Evolutionary conservation across 2,113 vertebrate species (phyloP).

Genomic region (Plotosus lineatus): DNA sequence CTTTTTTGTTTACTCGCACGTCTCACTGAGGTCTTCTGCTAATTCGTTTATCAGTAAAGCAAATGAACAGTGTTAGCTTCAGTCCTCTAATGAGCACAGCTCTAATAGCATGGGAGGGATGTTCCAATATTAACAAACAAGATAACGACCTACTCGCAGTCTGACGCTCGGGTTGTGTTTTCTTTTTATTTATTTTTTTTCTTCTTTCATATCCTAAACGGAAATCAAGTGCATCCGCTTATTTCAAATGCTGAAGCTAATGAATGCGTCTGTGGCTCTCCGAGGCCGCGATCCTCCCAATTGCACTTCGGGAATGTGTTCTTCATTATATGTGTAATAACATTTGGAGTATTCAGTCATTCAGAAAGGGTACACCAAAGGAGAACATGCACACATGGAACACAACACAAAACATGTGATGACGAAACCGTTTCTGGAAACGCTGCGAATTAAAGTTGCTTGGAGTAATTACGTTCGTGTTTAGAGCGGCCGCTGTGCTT

Average conservation of each 20-base stretch:
- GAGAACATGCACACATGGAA: too few relatives aligned
- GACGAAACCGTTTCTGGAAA: neutral
- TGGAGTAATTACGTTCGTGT: neutral
- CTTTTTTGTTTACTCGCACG: conserved; percentile 35
- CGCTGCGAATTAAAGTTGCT: neutral
- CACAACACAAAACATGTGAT: neutral
- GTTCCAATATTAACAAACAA: conserved; percentile 65
- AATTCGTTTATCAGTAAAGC: conserved; percentile 56
- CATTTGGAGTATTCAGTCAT: neutral
- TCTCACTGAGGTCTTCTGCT: conserved; percentile 54
- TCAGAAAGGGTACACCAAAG: neutral
- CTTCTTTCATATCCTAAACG: neutral
- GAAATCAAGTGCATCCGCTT: neutral
- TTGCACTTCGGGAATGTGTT: neutral
- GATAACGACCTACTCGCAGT: conserved; percentile 57
- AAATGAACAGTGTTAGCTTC: conserved; percentile 61
- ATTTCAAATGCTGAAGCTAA: neutral
- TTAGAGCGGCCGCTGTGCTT: neutral
- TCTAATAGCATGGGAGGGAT: conserved; percentile 61
- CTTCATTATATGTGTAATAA: conserved; percentile 11
- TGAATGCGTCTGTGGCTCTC: neutral
- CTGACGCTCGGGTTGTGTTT: neutral
- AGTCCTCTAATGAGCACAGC: conserved; percentile 54
- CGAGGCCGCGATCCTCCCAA: neutral
- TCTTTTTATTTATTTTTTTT: neutral